Percentiles rank a stretch among this genome's conserved stretches.
Conservation (phyloP, 2,113 vertebrate genomes). For the Ornithorhynchus anatinus region DNA sequence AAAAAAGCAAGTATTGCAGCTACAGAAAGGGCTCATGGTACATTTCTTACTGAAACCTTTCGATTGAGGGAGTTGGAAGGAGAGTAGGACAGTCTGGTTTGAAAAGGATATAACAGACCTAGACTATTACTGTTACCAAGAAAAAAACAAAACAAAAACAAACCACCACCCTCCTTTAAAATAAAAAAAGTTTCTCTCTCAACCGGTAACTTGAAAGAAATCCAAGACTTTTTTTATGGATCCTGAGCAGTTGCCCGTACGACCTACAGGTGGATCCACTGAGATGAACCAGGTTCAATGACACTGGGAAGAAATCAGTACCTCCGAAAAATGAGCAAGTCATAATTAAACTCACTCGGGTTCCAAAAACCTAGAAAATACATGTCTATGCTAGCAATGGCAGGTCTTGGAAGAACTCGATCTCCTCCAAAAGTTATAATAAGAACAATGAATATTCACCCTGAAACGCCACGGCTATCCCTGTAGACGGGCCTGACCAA, state of each 20-base stretch:
- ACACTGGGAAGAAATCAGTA: background rate
- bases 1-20: background rate
- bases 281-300: too few species aligned
- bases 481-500: too few species aligned
- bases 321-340: background rate
- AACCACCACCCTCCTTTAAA: too few species aligned
- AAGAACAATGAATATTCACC: too few species aligned
- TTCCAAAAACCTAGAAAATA: slow-evolving; percentile 24
- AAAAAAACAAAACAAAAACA: too few species aligned
- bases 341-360: background rate
- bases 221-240: slow-evolving; percentile 13
- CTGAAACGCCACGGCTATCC: too few species aligned
- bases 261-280: slow-evolving; percentile 67
- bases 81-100: too few species aligned
- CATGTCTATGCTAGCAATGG: background rate
- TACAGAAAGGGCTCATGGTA: background rate
- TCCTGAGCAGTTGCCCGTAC: slow-evolving; percentile 28
- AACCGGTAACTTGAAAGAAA: too few species aligned
- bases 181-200: too few species aligned
- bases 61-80: too few species aligned
- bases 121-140: too few species aligned
- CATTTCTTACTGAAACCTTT: background rate
- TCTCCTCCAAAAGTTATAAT: background rate
- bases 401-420: background rate
- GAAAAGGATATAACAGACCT: too few species aligned